A percentile compares a stretch with the other conserved stretches of the same genome.
phyloP scores from a whole-genome alignment of 2,888 invertebrate genomes.

The Petrolisthes manimaculis region DNA sequence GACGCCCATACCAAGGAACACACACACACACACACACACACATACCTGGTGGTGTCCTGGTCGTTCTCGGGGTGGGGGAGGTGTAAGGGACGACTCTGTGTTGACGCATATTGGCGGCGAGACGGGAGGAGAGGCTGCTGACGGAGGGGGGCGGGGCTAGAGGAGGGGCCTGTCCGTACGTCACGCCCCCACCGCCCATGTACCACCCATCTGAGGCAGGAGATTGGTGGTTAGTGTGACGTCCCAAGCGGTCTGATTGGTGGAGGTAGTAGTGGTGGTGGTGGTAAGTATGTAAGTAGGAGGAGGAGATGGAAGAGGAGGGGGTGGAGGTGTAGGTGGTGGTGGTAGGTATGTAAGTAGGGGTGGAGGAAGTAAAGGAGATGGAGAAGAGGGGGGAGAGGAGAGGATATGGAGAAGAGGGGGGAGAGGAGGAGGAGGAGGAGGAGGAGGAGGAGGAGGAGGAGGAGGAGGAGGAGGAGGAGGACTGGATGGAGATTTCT shows the following conservation, averaged over 20 bases:
- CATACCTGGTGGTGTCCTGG: slow-evolving; percentile 43
- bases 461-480: not conserved
- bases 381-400: not conserved
- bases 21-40: slow-evolving; percentile 16
- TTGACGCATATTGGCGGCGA: slow-evolving; percentile 38
- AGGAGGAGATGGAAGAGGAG: too few species aligned
- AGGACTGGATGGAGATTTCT: not conserved
- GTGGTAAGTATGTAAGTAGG: not conserved
- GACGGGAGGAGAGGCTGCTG: slow-evolving; percentile 32
- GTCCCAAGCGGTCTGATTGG: not conserved
- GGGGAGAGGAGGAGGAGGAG: not conserved
- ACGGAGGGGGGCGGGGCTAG: slow-evolving; percentile 40
- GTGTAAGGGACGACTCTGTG: slow-evolving; percentile 46
- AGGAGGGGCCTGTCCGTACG: slow-evolving; percentile 38
- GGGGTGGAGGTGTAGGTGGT: not conserved
- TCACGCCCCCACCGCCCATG: slow-evolving; percentile 48
- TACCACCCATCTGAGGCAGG: slow-evolving; percentile 38
- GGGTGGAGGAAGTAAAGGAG: not conserved
- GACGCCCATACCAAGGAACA: not conserved
- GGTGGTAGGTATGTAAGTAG: not conserved
- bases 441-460: not conserved
- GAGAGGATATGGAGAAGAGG: not conserved
- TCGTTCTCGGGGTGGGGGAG: slow-evolving; percentile 36
- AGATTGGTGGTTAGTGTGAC: slow-evolving; percentile 15
- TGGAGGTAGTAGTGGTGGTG: not conserved